Percentiles rank a stretch among this genome's conserved stretches.
These are phyloP conservation scores for Acridotheres tristis DNA, from an alignment of 2,797 vertebrate species.

Conservation along the genomic window DNA sequence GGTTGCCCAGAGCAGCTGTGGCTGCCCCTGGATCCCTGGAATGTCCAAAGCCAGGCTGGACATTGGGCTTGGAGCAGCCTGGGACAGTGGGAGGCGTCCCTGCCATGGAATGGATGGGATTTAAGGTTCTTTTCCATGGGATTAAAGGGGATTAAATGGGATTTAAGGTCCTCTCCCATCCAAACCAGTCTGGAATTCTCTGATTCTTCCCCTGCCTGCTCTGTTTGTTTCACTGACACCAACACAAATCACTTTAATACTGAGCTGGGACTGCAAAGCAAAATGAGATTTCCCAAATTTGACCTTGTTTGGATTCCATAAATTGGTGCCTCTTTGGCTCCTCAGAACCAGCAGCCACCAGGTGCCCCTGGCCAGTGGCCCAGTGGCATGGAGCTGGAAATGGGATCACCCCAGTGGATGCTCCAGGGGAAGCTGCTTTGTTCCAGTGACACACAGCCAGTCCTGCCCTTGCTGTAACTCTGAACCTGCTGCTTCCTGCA, in stretches of 20 bases:
- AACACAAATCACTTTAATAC: fast-evolving
- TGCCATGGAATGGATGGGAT: not conserved
- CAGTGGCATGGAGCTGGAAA: not conserved
- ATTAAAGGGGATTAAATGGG: not conserved
- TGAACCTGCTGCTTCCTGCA: not conserved
- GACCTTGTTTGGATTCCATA: not conserved
- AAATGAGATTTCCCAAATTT: not conserved
- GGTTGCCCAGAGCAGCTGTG: not conserved
- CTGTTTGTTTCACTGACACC: not conserved
- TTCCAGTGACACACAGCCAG: fast-evolving
- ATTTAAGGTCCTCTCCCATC: not conserved
- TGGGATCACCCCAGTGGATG: fast-evolving
- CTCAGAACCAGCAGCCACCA: no score
- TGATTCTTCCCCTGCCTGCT: not conserved
- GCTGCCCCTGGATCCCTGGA: not conserved
- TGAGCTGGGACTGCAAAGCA: not conserved
- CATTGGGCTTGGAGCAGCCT: not conserved
- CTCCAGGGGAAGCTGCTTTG: not conserved
- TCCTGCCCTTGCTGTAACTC: not conserved
- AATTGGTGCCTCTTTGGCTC: not conserved
- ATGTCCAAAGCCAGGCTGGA: not conserved
- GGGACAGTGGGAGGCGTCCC: not conserved
- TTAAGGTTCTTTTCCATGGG: no score
- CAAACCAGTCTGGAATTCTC: not conserved
- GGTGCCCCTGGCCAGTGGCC: not conserved